phyloP scores from a whole-genome alignment of 1,140 invertebrate species.

The Orius laevigatus region DNA sequence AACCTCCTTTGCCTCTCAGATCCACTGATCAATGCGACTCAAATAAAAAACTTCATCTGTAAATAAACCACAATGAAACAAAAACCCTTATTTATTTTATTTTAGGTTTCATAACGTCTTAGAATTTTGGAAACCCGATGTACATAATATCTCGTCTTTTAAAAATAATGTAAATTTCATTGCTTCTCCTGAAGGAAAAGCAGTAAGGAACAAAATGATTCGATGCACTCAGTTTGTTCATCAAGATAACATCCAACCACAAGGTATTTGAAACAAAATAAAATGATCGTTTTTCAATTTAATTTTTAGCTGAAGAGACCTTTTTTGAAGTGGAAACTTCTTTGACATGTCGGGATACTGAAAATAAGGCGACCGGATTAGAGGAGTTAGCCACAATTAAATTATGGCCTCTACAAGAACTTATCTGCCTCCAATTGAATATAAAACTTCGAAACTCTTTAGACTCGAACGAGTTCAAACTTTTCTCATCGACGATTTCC shows the following conservation, averaged over 20 bases:
- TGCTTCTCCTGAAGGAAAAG: conserved; percentile 6
- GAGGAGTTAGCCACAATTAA: conserved; percentile 18
- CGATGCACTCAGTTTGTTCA: neutral
- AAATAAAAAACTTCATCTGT: conserved; percentile 10
- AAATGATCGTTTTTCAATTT: too few relatives aligned
- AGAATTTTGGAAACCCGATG: conserved; percentile 7
- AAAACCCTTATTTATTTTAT: conserved; percentile 1
- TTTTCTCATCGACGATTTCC: neutral
- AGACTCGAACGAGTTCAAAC: neutral
- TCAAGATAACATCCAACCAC: conserved; percentile 2
- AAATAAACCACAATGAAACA: neutral
- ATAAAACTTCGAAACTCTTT: neutral
- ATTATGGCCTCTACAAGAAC: conserved; percentile 31
- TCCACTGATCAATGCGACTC: conserved; percentile 12
- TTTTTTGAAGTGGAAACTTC: neutral
- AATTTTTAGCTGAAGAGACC: too few relatives aligned
- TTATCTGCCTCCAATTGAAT: conserved; percentile 24
- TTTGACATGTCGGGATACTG: neutral
- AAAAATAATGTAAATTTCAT: conserved; percentile 3
- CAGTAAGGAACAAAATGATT: neutral
- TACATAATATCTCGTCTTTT: neutral
- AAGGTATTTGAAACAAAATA: neutral
- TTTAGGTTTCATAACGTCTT: conserved; percentile 9
- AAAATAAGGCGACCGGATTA: neutral
- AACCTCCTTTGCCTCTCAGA: conserved; percentile 3